Evolutionary conservation across 2,113 vertebrate genomes (phyloP).

Genomic region (Oncorhynchus nerka): DNA sequence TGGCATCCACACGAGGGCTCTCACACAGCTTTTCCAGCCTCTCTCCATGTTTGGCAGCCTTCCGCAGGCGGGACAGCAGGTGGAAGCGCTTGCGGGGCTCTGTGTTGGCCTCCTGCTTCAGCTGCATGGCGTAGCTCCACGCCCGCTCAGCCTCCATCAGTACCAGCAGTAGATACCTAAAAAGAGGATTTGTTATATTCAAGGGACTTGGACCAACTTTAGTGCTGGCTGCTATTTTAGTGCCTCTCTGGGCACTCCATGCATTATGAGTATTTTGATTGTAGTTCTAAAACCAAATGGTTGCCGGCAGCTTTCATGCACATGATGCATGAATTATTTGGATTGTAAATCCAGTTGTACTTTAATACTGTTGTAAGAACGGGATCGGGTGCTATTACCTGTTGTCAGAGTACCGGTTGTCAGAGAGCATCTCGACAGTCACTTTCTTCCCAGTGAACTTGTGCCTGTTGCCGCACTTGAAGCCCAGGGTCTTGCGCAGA

Average conservation of each 20-base stretch:
- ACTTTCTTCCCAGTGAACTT: slow-evolving; percentile 96
- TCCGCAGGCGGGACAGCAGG: slow-evolving; percentile 87
- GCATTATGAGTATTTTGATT: too few species aligned
- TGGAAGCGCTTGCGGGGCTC: slow-evolving; percentile 97
- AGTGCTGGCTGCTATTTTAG: too few species aligned
- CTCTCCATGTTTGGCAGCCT: slow-evolving; percentile 91
- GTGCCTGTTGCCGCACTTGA: slow-evolving; percentile 97
- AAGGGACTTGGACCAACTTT: too few species aligned
- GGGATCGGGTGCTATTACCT: too few species aligned
- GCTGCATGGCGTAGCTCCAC: slow-evolving; percentile 99
- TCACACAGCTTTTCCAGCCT: slow-evolving; percentile 93
- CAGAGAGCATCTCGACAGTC: slow-evolving; percentile 89
- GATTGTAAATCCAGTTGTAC: too few species aligned
- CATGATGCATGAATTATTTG: too few species aligned
- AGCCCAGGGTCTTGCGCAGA: slow-evolving; percentile 93
- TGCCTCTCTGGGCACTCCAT: too few species aligned
- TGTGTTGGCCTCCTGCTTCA: slow-evolving; percentile 97
- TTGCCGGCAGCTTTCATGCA: too few species aligned
- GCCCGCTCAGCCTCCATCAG: slow-evolving; percentile 96
- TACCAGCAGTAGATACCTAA: slow-evolving; percentile 89
- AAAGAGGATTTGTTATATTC: too few species aligned
- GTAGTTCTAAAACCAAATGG: too few species aligned
- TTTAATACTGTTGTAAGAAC: background rate
- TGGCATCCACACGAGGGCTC: slow-evolving; percentile 89
- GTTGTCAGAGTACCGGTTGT: slow-evolving; percentile 80